These are phyloP conservation scores for Danaus plexippus DNA, from an alignment of 1,140 invertebrate species.

Conservation along the genomic window DNA sequence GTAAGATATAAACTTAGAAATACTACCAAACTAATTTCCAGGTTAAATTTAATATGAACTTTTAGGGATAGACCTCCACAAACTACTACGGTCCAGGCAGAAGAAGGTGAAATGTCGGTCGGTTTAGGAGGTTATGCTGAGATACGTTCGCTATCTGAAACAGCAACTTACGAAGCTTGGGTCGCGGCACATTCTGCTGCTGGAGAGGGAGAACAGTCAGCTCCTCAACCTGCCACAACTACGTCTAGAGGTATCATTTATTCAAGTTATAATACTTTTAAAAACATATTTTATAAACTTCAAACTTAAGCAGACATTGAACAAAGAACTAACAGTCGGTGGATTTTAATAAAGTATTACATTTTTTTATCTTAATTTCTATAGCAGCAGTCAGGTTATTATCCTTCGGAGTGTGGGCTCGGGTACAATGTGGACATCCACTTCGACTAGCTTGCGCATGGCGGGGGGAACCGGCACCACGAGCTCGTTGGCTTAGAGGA, in stretches of 20 bases:
- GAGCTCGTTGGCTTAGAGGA: conserved; percentile 77
- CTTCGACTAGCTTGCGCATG: conserved; percentile 78
- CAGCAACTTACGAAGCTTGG: conserved; percentile 87
- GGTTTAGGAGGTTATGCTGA: conserved; percentile 56
- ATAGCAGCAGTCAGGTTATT: conserved; percentile 74
- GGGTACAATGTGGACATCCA: conserved; percentile 76
- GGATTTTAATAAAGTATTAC: no score
- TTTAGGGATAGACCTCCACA: conserved; percentile 55
- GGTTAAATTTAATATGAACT: conserved; percentile 1
- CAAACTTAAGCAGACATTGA: no score
- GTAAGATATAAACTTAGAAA: conserved; percentile 24
- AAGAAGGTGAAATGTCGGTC: conserved; percentile 44
- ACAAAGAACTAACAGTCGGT: no score
- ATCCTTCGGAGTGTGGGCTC: conserved; percentile 80
- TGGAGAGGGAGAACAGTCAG: conserved; percentile 79
- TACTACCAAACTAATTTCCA: neutral
- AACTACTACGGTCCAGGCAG: conserved; percentile 55
- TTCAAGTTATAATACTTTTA: neutral
- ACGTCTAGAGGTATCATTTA: conserved; percentile 44
- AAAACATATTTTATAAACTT: neutral
- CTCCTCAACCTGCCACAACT: conserved; percentile 54
- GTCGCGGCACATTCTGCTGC: conserved; percentile 86
- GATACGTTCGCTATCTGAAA: conserved; percentile 53
- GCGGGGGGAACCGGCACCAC: conserved; percentile 79
- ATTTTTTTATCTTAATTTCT: neutral